Base-by-base conservation (phyloP, 2,888 invertebrate genomes). In the Hypena proboscidalis region DNA sequence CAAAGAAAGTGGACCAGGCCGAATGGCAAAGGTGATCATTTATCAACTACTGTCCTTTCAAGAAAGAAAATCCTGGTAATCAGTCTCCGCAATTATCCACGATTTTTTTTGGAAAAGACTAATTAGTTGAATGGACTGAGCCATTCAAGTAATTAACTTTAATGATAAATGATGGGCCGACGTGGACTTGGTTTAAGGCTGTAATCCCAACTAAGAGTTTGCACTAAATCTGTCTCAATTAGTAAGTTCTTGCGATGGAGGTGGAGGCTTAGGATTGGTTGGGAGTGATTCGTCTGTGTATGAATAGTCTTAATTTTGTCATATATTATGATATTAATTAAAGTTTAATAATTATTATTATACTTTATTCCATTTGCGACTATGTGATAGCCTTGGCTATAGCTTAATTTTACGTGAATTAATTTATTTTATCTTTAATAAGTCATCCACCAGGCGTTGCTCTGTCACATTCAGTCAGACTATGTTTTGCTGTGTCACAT, bases 101-200 rank as follows among this genome's bases (percentile, higher is more conserved):
- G 71, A 83, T 85, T 86, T 86, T 17, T 80, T 84, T 80, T 78
- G 75, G 77, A 77, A 71, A 66, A 73, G 74, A 74, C 83, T 87
- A 85, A 88, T 87, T 87, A 86, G 79, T 75, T 60, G 77, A 81
- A 85, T 85, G 85, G 83, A 80, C 81, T 77, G 78, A 77, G 74
- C 75, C 77, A 77, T 80, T 81, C 72, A 69, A 77, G 74, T 83
- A 84, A 88, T 87, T 87, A 83, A 84, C 83, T 85, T 77, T 75
- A 79, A 85, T 84, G 80, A 85, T 81, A 77, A 83, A 86, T 79
- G 75, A 81, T 73, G 71, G 69, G 57, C 63, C 58, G 69, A 61
- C 63, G 53, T 52, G 30, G 58, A 65, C 56, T 70, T 67, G 47
- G 52, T 55, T 42, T 26, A 34, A 41, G 40, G 49, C 37, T 58